phyloP scores from a whole-genome alignment of 2,888 invertebrate genomes.

The Polymixis flavicincta region DNA sequence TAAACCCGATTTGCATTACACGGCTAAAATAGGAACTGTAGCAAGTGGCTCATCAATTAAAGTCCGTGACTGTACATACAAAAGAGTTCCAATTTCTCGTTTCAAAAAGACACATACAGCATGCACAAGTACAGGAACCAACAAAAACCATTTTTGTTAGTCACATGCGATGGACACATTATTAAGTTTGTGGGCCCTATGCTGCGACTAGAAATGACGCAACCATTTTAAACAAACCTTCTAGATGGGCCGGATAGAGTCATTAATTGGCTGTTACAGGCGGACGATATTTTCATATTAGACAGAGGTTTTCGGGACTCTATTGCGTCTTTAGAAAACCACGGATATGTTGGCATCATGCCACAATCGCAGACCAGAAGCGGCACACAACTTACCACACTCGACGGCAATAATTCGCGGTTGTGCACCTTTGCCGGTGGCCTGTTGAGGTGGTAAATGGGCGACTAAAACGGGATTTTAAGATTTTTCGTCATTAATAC shows the following conservation, averaged over 20 bases:
- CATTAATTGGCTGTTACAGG: slow-evolving; percentile 2
- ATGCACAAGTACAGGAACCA: slow-evolving; percentile 29
- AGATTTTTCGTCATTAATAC: slow-evolving; percentile 8
- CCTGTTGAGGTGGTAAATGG: slow-evolving; percentile 6
- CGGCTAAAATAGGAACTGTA: too few species aligned
- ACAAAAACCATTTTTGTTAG: slow-evolving; percentile 14
- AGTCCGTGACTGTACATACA: too few species aligned
- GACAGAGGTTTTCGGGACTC: slow-evolving; percentile 5
- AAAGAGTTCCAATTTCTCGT: slow-evolving; percentile 5
- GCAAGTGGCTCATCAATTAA: too few species aligned
- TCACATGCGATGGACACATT: slow-evolving; percentile 8
- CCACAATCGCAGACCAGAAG: slow-evolving; percentile 4
- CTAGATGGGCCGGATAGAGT: not conserved
- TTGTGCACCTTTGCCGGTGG: slow-evolving; percentile 6
- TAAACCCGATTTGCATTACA: too few species aligned
- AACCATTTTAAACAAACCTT: slow-evolving; percentile 6
- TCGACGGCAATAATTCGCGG: not conserved
- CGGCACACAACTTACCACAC: not conserved
- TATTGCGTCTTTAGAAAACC: not conserved
- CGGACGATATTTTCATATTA: not conserved
- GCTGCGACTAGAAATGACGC: slow-evolving; percentile 4
- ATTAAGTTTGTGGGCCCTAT: slow-evolving; percentile 2
- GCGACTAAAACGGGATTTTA: slow-evolving; percentile 8
- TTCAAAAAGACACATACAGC: slow-evolving; percentile 27
- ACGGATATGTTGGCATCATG: slow-evolving; percentile 14